Evolutionary conservation across 2,888 invertebrate genomes (phyloP).

Genomic region (Hypercompe scribonia): DNA sequence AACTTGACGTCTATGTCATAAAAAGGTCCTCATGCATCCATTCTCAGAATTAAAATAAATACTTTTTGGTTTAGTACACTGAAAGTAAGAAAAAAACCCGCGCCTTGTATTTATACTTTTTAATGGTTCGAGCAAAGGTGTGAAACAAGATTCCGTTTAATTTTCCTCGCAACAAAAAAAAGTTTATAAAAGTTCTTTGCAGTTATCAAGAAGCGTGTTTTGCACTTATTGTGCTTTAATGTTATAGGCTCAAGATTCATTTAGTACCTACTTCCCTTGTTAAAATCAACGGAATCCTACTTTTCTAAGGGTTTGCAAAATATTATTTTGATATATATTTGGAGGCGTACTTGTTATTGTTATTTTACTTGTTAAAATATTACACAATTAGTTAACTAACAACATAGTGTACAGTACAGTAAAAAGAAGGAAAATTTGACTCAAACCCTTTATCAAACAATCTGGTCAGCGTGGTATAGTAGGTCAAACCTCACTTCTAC

Average conservation of each 20-base stretch:
- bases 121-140: neutral
- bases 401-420: no score
- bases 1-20: neutral
- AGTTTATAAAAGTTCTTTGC: constrained; percentile 6
- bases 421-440: no score
- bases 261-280: neutral
- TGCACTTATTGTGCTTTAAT: neutral
- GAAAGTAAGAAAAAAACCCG: neutral
- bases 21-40: neutral
- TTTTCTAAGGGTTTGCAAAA: neutral
- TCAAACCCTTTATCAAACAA: no score
- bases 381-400: neutral
- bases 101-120: neutral
- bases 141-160: constrained; percentile 5
- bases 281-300: neutral
- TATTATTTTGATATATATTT: neutral
- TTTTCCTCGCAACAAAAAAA: constrained; percentile 6
- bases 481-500: no score
- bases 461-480: no score
- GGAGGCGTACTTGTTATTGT: no score
- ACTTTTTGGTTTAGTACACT: neutral
- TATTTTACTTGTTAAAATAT: neutral
- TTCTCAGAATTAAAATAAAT: neutral
- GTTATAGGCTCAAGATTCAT: neutral
- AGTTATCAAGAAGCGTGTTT: constrained; percentile 3